A percentile compares a stretch with the other conserved stretches of the same genome.
These are phyloP conservation scores for Triops longicaudatus DNA, from an alignment of 1,140 invertebrate species.

Conservation along the genomic window DNA sequence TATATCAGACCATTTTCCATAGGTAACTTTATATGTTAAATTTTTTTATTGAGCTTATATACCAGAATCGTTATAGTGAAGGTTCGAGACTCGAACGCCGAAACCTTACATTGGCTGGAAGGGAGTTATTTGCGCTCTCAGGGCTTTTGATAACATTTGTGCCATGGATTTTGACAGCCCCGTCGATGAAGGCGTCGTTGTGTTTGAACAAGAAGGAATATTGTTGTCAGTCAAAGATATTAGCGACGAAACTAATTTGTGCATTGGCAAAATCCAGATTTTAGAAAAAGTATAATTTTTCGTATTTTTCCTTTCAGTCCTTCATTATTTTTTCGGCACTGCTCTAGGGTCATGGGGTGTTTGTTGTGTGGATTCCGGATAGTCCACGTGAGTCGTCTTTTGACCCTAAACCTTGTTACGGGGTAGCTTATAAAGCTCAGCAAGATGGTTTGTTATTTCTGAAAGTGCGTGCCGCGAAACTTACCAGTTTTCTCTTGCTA, in stretches of 20 bases:
- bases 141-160: neutral
- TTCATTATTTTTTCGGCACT: neutral
- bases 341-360: neutral
- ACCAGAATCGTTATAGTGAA: neutral
- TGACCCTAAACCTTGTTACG: neutral
- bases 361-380: slow-evolving; percentile 19
- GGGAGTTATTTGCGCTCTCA: neutral
- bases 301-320: neutral
- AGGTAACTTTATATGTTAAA: neutral
- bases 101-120: slow-evolving; percentile 2
- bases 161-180: neutral
- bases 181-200: neutral
- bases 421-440: slow-evolving; percentile 17
- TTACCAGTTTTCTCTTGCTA: neutral
- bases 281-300: slow-evolving; percentile 21
- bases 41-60: neutral
- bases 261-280: slow-evolving; percentile 21
- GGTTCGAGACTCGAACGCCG: neutral
- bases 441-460: slow-evolving; percentile 15
- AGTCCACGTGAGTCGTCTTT: neutral
- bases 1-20: neutral
- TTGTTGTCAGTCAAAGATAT: slow-evolving; percentile 22
- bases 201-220: slow-evolving; percentile 28
- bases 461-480: neutral
- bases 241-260: slow-evolving; percentile 24